Base-by-base conservation (phyloP, 2,888 invertebrate species). In the Lochmaea capreae region DNA sequence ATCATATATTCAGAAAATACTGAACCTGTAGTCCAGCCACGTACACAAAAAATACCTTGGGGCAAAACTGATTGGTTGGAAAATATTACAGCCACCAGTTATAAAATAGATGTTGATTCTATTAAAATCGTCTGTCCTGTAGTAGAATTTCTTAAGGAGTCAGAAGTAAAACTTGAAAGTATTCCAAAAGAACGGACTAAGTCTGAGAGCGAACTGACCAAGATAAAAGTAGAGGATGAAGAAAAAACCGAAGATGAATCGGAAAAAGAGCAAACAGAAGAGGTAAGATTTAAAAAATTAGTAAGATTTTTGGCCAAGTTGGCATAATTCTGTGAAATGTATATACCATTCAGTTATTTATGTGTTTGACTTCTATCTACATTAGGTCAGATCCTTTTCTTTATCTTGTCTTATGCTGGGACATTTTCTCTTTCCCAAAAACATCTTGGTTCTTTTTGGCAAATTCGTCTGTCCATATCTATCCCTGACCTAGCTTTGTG, bases 121-220 rank as follows among this genome's bases (percentile, higher is more conserved):
- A 79, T 87, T n/a, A 83, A 82, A 77, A 78, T 79, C n/a, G 78
- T 87, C 18, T 86, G 83, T 65, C 84, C 86, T 6, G 78, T 79
- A 43, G 73, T 86, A n/a, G 81, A 84, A 69, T 80, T 87, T 66
- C 77, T 85, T 14, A 84, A 84, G 46, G 86, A 86, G 75, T 83
- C 79, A 16, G 86, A 87, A 63, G 80, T 86, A 8, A 82, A 83
- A 76, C 76, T 87, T 16, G 86, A 86, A 65, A 74, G 79, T 14
- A 67, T 65, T 43, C 78, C 76, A 10, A 76, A 65, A 75, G 81
- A 81, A 63, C 76, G 77, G 26, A 77, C 77, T 67, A 78, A 74
- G 65, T 77, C 79, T 4, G 78, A 83, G 59, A 63, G 76, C 54
- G 79, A 81, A 71, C 54, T 10, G 2, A 42, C 79, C 61, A 78